Evolutionary conservation across 2,113 vertebrate species (phyloP).

Genomic region (Ammodytes marinus): DNA sequence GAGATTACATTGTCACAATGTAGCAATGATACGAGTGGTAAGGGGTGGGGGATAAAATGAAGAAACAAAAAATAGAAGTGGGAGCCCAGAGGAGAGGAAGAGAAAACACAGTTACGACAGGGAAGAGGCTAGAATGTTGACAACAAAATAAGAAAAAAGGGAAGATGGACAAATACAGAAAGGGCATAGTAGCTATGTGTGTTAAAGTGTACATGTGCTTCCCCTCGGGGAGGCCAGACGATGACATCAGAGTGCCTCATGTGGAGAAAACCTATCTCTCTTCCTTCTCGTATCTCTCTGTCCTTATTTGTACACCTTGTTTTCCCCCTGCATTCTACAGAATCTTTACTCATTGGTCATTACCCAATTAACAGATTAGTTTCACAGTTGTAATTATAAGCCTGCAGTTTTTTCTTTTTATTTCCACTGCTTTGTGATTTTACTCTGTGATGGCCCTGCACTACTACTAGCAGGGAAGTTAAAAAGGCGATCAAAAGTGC

Average conservation of each 20-base stretch:
- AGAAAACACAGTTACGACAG: constrained; percentile 9
- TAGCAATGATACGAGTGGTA: constrained; percentile 40
- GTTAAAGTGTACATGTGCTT: background rate
- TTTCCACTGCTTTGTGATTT: constrained; percentile 3
- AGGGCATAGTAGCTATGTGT: background rate
- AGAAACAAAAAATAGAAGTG: background rate
- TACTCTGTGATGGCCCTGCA: background rate
- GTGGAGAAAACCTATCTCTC: constrained; percentile 1
- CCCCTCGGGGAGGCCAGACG: constrained; percentile 18
- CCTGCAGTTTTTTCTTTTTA: background rate
- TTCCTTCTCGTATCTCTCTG: background rate
- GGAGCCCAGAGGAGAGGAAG: background rate
- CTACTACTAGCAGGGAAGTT: constrained; percentile 18
- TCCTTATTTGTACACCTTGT: constrained; percentile 3
- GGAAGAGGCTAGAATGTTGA: constrained; percentile 21
- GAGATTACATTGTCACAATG: constrained; percentile 53
- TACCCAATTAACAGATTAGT: background rate
- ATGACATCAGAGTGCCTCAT: background rate
- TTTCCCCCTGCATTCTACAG: background rate
- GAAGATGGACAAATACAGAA: background rate
- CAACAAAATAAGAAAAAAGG: constrained; percentile 25
- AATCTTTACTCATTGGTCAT: background rate
- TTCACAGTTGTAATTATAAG: background rate
- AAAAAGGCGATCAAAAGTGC: constrained; percentile 5
- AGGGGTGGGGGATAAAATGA: background rate